Evolutionary conservation across 2,888 invertebrate species (phyloP), one percentile per base, ranked within the genome.

Genomic region (Pyrgus malvae): DNA sequence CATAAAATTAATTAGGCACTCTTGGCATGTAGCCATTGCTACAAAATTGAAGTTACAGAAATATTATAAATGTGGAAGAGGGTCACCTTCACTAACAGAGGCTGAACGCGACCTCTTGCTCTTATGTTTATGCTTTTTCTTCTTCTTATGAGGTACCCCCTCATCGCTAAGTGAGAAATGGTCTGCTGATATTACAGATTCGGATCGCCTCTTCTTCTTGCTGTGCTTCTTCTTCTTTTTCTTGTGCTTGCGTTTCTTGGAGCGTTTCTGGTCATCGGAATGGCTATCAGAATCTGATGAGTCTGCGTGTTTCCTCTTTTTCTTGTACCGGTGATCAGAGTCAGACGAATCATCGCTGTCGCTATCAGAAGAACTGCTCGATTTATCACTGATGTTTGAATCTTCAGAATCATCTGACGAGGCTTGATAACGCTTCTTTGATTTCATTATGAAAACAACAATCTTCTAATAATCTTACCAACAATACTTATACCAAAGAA

Each of bases 171-270:
- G 69, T 6, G 81, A 81, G 40, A 77, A 63, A 21, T 75, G 79
- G 44, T 79, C 80, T 1, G 64, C 76, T 1, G 84, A 82, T 6
- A 67, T 73, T 2, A 66, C 74, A 1, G 88, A 86, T 53, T 70
- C 75, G 0, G 80, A 76, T 27, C 83, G 86, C 56, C 81, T 76
- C 62, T 87, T 90, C 68, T 82, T 89, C 69, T 91, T 91, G 11
- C 68, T 71, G 56, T 90, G 90, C 65, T 90, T 90, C 76, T 86
- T 89, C 74, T 90, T 91, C 74, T 91, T 91, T 64, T 90, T 90
- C 75, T 90, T 90, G 55, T 90, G 90, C 62, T 90, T 91, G 14
- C 89, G 84, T 71, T 88, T 90, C 60, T 90, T 90, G 3, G 76
- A 66, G 14, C 84, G 83, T 57, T 80, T 83, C 50, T 82, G 83